Percentiles rank a stretch among this genome's conserved stretches.
phyloP scores from a whole-genome alignment of 2,888 invertebrate genomes.

The Abscondita cerata region DNA sequence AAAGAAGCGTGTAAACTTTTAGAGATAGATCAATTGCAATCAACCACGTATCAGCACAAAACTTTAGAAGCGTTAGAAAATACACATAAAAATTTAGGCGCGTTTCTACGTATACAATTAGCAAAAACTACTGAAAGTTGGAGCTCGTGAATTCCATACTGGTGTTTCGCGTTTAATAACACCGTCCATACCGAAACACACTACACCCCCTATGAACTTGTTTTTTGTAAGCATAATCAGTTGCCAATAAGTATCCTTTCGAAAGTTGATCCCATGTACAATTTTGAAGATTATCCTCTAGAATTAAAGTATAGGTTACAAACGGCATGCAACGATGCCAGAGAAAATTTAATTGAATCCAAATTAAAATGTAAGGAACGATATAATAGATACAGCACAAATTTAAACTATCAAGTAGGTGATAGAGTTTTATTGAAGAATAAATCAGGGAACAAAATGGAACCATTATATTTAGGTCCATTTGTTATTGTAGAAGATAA shows the following conservation, averaged over 20 bases:
- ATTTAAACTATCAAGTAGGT: neutral
- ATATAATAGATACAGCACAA: neutral
- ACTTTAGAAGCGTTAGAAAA: too few relatives aligned
- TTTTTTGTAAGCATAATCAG: neutral
- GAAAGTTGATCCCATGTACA: neutral
- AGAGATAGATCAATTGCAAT: too few relatives aligned
- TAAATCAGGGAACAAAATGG: conserved; percentile 1
- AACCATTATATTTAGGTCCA: conserved; percentile 1
- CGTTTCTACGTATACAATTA: too few relatives aligned
- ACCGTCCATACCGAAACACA: too few relatives aligned
- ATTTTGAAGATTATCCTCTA: neutral
- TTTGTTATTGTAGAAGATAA: neutral
- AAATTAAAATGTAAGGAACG: neutral
- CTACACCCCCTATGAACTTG: neutral
- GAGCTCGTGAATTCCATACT: too few relatives aligned
- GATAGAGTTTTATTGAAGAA: neutral
- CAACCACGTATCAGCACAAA: too few relatives aligned
- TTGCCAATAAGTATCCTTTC: neutral
- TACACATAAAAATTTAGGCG: too few relatives aligned
- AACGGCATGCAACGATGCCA: too few relatives aligned
- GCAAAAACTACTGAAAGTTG: too few relatives aligned
- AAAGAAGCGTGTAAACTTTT: too few relatives aligned
- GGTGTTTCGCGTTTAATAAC: too few relatives aligned
- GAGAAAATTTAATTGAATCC: neutral
- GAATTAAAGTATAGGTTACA: conserved; percentile 1